These are phyloP conservation scores for Coregonus sp. DNA, from an alignment of 2,797 vertebrate genomes.

Conservation along the genomic window DNA sequence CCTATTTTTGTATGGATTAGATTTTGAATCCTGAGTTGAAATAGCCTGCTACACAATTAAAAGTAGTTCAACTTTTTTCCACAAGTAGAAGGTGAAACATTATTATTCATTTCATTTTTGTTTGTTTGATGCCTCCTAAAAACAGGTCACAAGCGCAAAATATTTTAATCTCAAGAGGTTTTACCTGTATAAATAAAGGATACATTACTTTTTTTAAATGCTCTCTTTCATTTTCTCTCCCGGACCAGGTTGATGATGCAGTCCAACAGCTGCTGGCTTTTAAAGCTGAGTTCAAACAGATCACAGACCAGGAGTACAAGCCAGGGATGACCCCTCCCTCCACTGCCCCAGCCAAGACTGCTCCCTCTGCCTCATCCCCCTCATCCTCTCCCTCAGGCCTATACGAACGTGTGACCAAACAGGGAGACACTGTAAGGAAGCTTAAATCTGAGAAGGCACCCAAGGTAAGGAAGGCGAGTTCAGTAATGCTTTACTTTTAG, in stretches of 20 bases:
- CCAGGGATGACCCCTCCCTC: constrained; percentile 48
- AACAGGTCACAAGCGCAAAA: no score
- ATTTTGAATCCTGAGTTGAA: background rate
- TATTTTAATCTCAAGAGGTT: no score
- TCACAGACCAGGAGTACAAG: constrained; percentile 70
- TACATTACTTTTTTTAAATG: background rate
- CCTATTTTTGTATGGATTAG: background rate
- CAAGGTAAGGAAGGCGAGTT: constrained; percentile 71
- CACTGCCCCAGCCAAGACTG: constrained; percentile 5
- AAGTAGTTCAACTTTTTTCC: no score
- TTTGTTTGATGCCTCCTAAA: no score
- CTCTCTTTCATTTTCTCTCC: background rate
- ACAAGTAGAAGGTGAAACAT: no score
- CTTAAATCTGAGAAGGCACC: constrained; percentile 80
- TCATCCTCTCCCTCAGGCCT: constrained; percentile 46
- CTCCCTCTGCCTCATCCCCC: constrained; percentile 14
- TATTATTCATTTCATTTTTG: no score
- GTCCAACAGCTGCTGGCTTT: constrained; percentile 66
- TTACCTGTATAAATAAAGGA: background rate
- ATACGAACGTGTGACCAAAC: constrained; percentile 74
- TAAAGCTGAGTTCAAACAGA: constrained; percentile 69
- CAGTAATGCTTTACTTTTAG: no score
- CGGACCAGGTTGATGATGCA: constrained; percentile 66
- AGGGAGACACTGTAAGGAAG: constrained; percentile 79
- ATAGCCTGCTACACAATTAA: no score